These are phyloP conservation scores for Cacajao melanocephalus DNA, from an alignment of 2,797 vertebrate species.

Conservation along the genomic window DNA sequence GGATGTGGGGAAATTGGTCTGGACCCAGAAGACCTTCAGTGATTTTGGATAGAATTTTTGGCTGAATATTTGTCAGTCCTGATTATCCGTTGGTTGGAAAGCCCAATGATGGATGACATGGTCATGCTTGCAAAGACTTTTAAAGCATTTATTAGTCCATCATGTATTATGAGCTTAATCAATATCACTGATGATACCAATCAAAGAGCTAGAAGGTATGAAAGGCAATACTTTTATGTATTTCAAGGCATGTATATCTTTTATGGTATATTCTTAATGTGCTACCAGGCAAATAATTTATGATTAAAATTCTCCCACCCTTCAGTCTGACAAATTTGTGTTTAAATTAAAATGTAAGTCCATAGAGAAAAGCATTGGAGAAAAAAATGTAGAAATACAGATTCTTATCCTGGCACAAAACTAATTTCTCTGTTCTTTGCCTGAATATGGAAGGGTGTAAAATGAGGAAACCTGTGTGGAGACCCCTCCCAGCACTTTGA, in stretches of 20 bases:
- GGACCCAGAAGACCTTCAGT: neutral
- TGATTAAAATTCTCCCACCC: conserved; percentile 64
- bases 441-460: conserved; percentile 10
- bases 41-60: conserved; percentile 4
- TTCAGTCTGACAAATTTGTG: conserved; percentile 63
- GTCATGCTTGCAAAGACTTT: neutral
- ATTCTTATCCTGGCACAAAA: conserved; percentile 34
- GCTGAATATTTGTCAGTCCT: conserved; percentile 27
- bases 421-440: conserved; percentile 40
- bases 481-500: neutral
- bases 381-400: conserved; percentile 44
- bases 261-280: conserved; percentile 51
- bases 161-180: neutral
- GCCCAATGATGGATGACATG: neutral
- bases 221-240: conserved; percentile 39
- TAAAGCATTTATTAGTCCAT: neutral
- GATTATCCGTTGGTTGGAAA: neutral
- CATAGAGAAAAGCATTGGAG: conserved; percentile 46
- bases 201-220: conserved; percentile 27
- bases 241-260: conserved; percentile 53
- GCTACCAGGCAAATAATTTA: conserved; percentile 65
- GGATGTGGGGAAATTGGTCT: neutral
- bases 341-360: conserved; percentile 66
- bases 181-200: neutral
- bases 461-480: conserved; percentile 28